Conservation (phyloP, 2,113 vertebrate genomes). For the Forbesichthys papilliferus region DNA sequence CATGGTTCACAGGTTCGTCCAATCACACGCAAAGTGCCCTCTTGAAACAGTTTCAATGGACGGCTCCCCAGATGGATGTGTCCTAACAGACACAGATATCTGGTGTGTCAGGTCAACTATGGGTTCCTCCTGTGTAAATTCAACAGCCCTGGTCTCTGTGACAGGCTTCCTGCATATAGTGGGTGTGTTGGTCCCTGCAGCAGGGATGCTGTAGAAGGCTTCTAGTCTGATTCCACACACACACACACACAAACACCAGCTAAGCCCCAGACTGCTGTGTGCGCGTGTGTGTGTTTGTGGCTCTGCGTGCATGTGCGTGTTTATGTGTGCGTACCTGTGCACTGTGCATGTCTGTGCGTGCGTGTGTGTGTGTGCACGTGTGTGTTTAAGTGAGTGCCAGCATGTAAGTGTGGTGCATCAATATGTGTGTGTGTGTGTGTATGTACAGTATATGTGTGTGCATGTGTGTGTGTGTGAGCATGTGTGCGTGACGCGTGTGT, state of each 20-base stretch:
- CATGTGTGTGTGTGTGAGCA: neutral
- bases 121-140: too few relatives aligned
- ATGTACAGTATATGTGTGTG: neutral
- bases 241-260: slow-evolving; percentile 15
- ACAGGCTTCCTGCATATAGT: slow-evolving; percentile 17
- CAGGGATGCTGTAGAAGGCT: slow-evolving; percentile 26
- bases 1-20: too few relatives aligned
- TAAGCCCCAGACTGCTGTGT: slow-evolving; percentile 15
- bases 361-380: slow-evolving; percentile 1
- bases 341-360: too few relatives aligned
- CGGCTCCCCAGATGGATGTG: too few relatives aligned
- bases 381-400: slow-evolving; percentile 12
- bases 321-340: too few relatives aligned
- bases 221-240: slow-evolving; percentile 49
- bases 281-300: neutral
- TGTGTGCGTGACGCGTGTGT: neutral
- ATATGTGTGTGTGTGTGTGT: neutral
- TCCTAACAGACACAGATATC: too few relatives aligned
- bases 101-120: too few relatives aligned
- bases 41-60: too few relatives aligned
- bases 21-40: too few relatives aligned
- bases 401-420: neutral
- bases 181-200: slow-evolving; percentile 15
- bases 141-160: too few relatives aligned
- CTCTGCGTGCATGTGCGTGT: too few relatives aligned